Conservation (phyloP, 2,113 vertebrate species). For the Columbina picui region DNA sequence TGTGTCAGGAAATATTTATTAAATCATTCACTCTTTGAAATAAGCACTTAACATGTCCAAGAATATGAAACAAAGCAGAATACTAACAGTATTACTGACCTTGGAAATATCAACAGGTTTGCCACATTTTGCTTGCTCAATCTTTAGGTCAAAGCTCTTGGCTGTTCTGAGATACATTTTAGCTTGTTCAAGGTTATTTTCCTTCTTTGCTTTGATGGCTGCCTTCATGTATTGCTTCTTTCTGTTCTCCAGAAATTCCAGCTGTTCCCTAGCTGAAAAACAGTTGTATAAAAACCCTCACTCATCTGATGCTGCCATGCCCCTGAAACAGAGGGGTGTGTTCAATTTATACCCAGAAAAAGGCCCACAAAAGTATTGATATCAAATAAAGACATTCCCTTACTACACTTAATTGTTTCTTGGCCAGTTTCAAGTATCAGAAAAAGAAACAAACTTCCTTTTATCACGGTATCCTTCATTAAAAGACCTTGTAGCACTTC, state of each 20-base stretch:
- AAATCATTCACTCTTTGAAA: not conserved
- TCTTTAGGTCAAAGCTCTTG: conserved; percentile 84
- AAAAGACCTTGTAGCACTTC: not conserved
- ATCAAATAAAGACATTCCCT: not conserved
- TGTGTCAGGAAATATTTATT: not conserved
- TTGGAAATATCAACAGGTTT: conserved; percentile 82
- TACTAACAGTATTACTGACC: conserved; percentile 68
- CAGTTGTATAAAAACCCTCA: not conserved
- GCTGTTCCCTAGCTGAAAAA: conserved; percentile 82
- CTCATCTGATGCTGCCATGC: not conserved
- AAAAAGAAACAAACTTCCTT: not conserved
- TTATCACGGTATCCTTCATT: not conserved
- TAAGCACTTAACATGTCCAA: not conserved
- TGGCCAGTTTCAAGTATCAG: not conserved
- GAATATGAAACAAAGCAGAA: not conserved
- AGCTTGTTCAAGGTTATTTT: conserved; percentile 90
- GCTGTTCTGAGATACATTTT: conserved; percentile 85
- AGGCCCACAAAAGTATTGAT: not conserved
- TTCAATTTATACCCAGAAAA: not conserved
- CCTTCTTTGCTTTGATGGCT: conserved; percentile 91
- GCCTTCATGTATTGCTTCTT: conserved; percentile 92
- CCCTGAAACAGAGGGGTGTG: not conserved
- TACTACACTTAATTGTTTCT: not conserved
- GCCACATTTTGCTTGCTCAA: conserved; percentile 81
- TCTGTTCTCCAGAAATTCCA: conserved; percentile 88